A percentile compares a stretch with the other conserved stretches of the same genome.
These are phyloP conservation scores for Muschampia plurimacula DNA, from an alignment of 2,888 invertebrate species.

Conservation along the genomic window DNA sequence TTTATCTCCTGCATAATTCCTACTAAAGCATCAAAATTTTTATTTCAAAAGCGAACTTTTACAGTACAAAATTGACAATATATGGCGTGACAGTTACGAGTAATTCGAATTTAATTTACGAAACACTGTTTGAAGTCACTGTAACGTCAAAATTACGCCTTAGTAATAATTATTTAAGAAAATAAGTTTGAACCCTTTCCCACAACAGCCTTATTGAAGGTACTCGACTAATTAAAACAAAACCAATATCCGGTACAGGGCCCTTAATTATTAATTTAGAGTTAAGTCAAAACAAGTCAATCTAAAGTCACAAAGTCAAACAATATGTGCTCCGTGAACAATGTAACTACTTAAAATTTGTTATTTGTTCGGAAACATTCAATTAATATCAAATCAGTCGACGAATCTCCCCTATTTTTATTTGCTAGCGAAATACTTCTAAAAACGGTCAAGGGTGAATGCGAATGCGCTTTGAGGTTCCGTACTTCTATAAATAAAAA, in stretches of 20 bases:
- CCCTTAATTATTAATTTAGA: slow-evolving; percentile 27
- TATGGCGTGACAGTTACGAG: not conserved
- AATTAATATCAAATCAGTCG: slow-evolving; percentile 19
- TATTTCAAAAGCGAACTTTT: no score
- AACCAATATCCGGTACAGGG: slow-evolving; percentile 16
- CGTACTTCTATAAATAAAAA: not conserved
- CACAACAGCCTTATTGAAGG: not conserved
- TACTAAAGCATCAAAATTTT: no score
- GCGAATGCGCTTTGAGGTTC: not conserved
- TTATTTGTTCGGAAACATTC: slow-evolving; percentile 17
- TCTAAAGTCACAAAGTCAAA: slow-evolving; percentile 26
- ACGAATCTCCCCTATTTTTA: slow-evolving; percentile 27
- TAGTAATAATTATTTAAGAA: not conserved
- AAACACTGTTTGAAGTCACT: not conserved
- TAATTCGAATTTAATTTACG: not conserved
- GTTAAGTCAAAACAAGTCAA: slow-evolving; percentile 29
- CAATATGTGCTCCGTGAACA: slow-evolving; percentile 15
- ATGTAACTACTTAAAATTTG: slow-evolving; percentile 14
- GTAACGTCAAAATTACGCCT: not conserved
- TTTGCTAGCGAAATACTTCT: not conserved
- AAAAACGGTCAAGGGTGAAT: not conserved
- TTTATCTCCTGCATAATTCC: no score
- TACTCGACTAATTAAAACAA: slow-evolving; percentile 19
- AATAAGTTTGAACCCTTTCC: slow-evolving; percentile 6
- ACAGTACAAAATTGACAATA: not conserved